Evolutionary conservation across 2,888 invertebrate genomes (phyloP).

Genomic region (Oxytorus armatus): DNA sequence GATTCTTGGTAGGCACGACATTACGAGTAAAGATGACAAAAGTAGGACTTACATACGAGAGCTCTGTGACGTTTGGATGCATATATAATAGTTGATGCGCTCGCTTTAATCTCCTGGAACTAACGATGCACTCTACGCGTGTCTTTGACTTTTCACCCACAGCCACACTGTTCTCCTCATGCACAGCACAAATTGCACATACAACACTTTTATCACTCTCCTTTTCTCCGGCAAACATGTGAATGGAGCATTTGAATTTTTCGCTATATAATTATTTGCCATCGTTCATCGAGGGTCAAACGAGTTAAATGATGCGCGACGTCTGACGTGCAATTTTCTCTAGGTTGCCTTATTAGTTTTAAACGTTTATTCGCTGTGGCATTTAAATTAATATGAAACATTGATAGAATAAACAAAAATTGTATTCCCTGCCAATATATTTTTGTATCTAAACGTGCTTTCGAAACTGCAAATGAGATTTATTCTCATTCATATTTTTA

Average conservation of each 20-base stretch:
- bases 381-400: neutral
- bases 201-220: constrained; percentile 35
- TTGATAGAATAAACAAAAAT: neutral
- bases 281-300: constrained; percentile 31
- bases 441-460: too few species aligned
- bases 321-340: constrained; percentile 3
- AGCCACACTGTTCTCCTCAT: constrained; percentile 22
- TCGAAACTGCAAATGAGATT: too few species aligned
- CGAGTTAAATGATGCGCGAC: constrained; percentile 19
- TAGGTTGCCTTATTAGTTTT: neutral
- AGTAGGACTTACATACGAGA: constrained; percentile 37
- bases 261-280: constrained; percentile 39
- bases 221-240: constrained; percentile 14
- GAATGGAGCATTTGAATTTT: constrained; percentile 48
- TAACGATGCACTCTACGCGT: constrained; percentile 41
- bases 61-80: constrained; percentile 8
- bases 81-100: constrained; percentile 30
- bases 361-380: neutral
- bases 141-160: constrained; percentile 58
- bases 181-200: constrained; percentile 9
- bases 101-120: constrained; percentile 48
- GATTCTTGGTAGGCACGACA: constrained; percentile 51
- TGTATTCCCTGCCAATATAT: too few species aligned
- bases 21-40: constrained; percentile 33
- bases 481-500: too few species aligned